These are phyloP conservation scores for Hapalemur alaotrensis DNA, from an alignment of 2,797 vertebrate genomes.

Conservation along the genomic window DNA sequence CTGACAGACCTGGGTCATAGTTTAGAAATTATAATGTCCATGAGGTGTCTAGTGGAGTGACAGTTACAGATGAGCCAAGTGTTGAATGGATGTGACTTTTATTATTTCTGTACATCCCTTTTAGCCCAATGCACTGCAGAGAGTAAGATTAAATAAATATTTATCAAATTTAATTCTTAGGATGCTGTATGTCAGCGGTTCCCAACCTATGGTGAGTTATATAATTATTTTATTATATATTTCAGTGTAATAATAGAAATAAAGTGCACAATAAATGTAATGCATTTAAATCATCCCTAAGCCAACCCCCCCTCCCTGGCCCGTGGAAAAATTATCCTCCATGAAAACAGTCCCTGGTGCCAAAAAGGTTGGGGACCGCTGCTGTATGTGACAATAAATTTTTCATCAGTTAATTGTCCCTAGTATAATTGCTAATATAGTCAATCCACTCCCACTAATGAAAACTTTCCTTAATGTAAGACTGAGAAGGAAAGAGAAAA, in stretches of 20 bases:
- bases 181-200: background rate
- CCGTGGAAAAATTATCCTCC: too few relatives aligned
- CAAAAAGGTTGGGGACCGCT: too few relatives aligned
- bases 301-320: too few relatives aligned
- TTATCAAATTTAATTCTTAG: slow-evolving; percentile 8
- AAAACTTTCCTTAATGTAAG: background rate
- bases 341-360: too few relatives aligned
- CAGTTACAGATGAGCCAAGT: slow-evolving; percentile 15
- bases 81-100: background rate
- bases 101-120: background rate
- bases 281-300: too few relatives aligned
- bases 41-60: slow-evolving; percentile 7
- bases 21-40: slow-evolving; percentile 50
- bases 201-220: too few relatives aligned
- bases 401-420: slow-evolving; percentile 28
- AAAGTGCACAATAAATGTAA: too few relatives aligned
- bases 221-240: too few relatives aligned
- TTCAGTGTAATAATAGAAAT: too few relatives aligned
- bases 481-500: background rate
- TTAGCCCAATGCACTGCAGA: background rate
- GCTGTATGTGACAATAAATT: background rate
- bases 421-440: slow-evolving; percentile 27
- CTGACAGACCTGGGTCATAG: slow-evolving; percentile 15
- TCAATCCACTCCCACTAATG: background rate
- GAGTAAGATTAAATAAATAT: slow-evolving; percentile 21